phyloP scores from a whole-genome alignment of 2,113 vertebrate species.

The Fregetta grallaria region DNA sequence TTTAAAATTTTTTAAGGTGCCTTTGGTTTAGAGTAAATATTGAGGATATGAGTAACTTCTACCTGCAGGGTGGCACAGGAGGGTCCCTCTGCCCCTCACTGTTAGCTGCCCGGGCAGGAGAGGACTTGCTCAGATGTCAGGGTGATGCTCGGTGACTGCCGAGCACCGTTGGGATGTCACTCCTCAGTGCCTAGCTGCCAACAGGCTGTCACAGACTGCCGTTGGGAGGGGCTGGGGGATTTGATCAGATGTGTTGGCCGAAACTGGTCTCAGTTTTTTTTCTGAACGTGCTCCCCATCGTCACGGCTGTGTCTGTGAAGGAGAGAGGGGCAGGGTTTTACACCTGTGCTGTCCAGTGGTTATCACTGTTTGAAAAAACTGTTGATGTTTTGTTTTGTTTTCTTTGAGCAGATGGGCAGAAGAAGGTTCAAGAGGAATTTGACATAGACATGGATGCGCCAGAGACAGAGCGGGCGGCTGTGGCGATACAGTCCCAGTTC shows the following conservation, averaged over 20 bases:
- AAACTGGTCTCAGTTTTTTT: not conserved
- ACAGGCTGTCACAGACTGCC: fast-evolving
- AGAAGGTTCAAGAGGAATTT: conserved; percentile 91
- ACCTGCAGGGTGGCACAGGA: not conserved
- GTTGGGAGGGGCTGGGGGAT: not conserved
- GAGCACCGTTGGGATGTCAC: not conserved
- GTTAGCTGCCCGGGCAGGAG: not conserved
- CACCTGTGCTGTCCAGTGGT: not conserved
- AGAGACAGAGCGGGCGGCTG: conserved; percentile 82
- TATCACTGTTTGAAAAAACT: not conserved
- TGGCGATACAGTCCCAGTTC: conserved; percentile 98
- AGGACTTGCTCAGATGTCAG: not conserved
- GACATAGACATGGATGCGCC: conserved; percentile 93
- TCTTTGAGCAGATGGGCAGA: conserved; percentile 83
- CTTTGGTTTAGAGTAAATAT: not conserved
- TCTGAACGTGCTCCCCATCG: not conserved
- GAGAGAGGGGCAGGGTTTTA: not conserved
- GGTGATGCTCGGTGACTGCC: not conserved
- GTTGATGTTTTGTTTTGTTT: conserved; percentile 29
- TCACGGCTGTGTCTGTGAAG: not conserved
- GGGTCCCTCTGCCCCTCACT: not conserved
- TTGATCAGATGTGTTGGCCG: not conserved
- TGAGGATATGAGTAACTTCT: not conserved
- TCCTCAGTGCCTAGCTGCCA: not conserved
- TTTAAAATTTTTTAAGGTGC: not conserved